phyloP scores from a whole-genome alignment of 1,140 invertebrate species.

The Orchesella cincta region DNA sequence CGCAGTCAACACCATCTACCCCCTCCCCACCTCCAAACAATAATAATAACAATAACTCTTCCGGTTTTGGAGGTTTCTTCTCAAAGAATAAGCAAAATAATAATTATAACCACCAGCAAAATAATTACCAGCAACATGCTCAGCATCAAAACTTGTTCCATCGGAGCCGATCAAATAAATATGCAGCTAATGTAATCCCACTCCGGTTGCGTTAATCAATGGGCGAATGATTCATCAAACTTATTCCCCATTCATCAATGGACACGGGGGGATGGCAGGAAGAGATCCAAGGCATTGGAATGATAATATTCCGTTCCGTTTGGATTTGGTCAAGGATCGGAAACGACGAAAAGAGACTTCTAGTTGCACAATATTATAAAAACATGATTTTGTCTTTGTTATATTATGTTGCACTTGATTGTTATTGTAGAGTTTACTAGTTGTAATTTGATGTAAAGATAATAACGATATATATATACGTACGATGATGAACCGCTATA shows the following conservation, averaged over 20 bases:
- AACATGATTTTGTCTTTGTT: not conserved
- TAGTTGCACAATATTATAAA: constrained; percentile 46
- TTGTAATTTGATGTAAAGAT: not conserved
- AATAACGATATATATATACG: not conserved
- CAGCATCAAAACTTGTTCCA: constrained; percentile 17
- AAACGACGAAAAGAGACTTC: constrained; percentile 41
- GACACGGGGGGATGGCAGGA: not conserved
- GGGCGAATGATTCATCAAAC: not conserved
- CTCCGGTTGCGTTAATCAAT: constrained; percentile 12
- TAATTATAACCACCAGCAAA: not conserved
- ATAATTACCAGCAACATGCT: not conserved
- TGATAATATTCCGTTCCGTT: constrained; percentile 48
- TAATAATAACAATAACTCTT: not conserved
- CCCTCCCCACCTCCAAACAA: constrained; percentile 7
- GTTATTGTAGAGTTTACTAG: not conserved
- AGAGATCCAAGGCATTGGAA: constrained; percentile 37
- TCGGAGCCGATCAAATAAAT: not conserved
- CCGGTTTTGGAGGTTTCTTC: constrained; percentile 18
- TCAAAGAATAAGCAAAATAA: constrained; percentile 19
- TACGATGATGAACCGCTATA: not conserved
- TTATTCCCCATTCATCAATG: not conserved
- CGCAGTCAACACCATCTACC: not conserved
- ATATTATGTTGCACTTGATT: not conserved
- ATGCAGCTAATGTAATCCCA: not conserved
- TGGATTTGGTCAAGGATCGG: constrained; percentile 40